Conservation (phyloP, 2,888 invertebrate species). For the Drosophila nr. fundita region DNA sequence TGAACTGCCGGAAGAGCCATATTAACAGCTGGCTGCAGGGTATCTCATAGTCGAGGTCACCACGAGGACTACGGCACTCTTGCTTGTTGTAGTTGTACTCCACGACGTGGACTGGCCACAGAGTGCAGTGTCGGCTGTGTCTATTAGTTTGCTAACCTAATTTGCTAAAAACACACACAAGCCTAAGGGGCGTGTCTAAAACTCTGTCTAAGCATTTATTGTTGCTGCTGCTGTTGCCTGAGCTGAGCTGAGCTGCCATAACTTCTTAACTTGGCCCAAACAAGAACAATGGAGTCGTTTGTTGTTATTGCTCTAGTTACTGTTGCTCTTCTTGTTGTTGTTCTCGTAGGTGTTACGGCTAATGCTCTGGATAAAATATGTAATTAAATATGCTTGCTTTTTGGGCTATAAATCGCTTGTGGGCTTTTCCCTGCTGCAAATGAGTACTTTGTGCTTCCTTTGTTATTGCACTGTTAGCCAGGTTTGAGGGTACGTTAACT, state of each 20-base stretch:
- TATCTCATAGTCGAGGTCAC: background rate
- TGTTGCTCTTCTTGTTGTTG: conserved; percentile 18
- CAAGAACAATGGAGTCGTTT: conserved; percentile 28
- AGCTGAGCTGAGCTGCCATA: conserved; percentile 47
- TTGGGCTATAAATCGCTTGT: conserved; percentile 62
- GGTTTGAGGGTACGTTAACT: conserved; percentile 14
- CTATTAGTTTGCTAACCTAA: conserved; percentile 73
- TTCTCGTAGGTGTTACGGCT: conserved; percentile 68
- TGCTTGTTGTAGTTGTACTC: conserved; percentile 4
- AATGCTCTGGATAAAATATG: conserved; percentile 72
- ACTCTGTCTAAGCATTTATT: conserved; percentile 14
- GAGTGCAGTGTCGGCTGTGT: conserved; percentile 24
- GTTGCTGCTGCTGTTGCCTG: conserved; percentile 1
- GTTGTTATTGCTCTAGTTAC: conserved; percentile 10
- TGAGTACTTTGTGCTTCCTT: conserved; percentile 31
- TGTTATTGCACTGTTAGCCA: conserved; percentile 10
- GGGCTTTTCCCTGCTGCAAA: conserved; percentile 16
- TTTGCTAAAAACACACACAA: conserved; percentile 62
- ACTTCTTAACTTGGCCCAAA: conserved; percentile 58
- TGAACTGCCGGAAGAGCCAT: too few species aligned
- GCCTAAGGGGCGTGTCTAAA: conserved; percentile 30
- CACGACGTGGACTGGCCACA: conserved; percentile 16
- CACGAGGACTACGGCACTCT: background rate
- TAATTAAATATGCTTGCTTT: conserved; percentile 64
- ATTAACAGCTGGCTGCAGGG: background rate